These are phyloP conservation scores for Drosophila robusta DNA, from an alignment of 2,888 invertebrate species.

Conservation along the genomic window DNA sequence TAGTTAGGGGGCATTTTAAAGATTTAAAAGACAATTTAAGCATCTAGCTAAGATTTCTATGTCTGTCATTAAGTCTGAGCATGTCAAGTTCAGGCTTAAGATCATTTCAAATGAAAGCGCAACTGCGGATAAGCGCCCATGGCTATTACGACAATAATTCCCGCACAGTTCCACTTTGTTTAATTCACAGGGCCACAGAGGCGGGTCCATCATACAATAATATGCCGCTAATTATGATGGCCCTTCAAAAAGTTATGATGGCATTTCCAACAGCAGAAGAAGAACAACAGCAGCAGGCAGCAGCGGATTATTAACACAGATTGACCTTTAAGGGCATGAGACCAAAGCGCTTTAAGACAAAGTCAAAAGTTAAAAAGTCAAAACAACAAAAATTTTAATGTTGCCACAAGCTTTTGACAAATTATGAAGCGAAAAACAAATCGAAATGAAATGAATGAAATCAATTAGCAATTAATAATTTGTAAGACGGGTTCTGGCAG, in stretches of 20 bases:
- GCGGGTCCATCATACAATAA: constrained; percentile 39
- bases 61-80: constrained; percentile 23
- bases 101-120: constrained; percentile 2
- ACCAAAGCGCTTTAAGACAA: constrained; percentile 7
- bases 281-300: constrained; percentile 6
- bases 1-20: constrained; percentile 1
- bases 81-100: constrained; percentile 19
- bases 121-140: constrained; percentile 12
- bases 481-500: constrained; percentile 30
- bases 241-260: constrained; percentile 64
- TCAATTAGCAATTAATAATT: constrained; percentile 79
- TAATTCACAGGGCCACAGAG: constrained; percentile 11
- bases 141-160: constrained; percentile 11
- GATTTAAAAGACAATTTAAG: constrained; percentile 5
- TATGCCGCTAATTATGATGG: constrained; percentile 75
- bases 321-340: constrained; percentile 56
- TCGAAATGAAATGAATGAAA: constrained; percentile 43
- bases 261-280: constrained; percentile 30
- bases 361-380: constrained; percentile 44
- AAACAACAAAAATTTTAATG: constrained; percentile 41
- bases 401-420: constrained; percentile 57
- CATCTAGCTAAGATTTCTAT: not conserved
- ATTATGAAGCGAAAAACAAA: constrained; percentile 46
- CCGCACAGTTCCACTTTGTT: constrained; percentile 25
- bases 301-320: constrained; percentile 17